Base-by-base conservation (phyloP, 2,797 vertebrate species). In the Cirrhinus mrigala region DNA sequence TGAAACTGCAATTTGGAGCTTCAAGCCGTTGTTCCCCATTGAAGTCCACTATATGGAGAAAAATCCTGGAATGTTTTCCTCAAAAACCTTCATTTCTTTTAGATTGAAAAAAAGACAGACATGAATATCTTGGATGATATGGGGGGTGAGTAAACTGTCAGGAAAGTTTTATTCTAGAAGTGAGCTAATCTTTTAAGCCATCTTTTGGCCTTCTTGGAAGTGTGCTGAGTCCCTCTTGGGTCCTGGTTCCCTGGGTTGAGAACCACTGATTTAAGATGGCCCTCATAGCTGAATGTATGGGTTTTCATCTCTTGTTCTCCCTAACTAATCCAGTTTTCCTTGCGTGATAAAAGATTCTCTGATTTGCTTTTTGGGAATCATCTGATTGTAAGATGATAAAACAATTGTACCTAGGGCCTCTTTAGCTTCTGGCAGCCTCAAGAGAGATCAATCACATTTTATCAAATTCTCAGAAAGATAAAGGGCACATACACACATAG, bases 401-500 rank as follows among this genome's bases (percentile, higher is more conserved):
- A 83, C 69, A 74, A 80, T 56, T 64, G 73, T 44, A 83, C 66
- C 73, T 24, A 15, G n/a, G 80, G 77, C 54, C 75, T 86, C 64
- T 86, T 83, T 73, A 86, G 81, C 85, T 78, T 79, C 70, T 74
- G 44, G 66, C 81, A 78, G 54, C 44, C 56, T 27, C 56, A 22
- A 52, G 24, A 83, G 56, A 79, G 66, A 87, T 87, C 68, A 83
- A 84, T 84, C 82, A 83, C 76, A 33, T 83, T 73, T 83, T 10
- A 74, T 73, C 68, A 79, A 85, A 79, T 85, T 85, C 52, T 52
- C 44, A 24, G 54, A 85, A 48, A 76, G 83, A 79, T 79, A 85
- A 85, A 70, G 37, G 54, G 40, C 90, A 88, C 87, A 60, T 64
- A 86, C 66, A 87, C 81, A 79, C 71, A 78, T 6, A 86, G 85